Percentiles rank a stretch among this genome's conserved stretches.
phyloP scores from a whole-genome alignment of 2,888 invertebrate genomes.

The Beris morrisii region DNA sequence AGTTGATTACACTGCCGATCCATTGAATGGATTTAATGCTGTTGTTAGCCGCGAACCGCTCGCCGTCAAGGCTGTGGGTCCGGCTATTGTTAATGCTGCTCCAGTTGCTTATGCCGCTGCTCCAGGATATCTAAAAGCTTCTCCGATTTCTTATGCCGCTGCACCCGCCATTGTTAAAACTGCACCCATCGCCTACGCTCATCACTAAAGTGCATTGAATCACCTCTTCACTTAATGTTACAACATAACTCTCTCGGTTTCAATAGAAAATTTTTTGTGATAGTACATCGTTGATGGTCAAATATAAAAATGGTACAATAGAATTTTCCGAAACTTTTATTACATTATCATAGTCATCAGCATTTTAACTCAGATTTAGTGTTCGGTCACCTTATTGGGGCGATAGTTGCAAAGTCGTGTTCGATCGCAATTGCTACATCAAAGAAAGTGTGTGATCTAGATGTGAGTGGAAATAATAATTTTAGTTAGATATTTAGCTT shows the following conservation, averaged over 20 bases:
- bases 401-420: no score
- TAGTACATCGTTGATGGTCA: conserved; percentile 8
- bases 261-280: conserved; percentile 13
- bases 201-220: conserved; percentile 22
- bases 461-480: no score
- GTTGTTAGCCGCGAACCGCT: conserved; percentile 48
- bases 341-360: neutral
- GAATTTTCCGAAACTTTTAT: neutral
- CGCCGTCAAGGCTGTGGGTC: conserved; percentile 20
- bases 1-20: conserved; percentile 55
- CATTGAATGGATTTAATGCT: conserved; percentile 56
- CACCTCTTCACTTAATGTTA: conserved; percentile 10
- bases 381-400: no score
- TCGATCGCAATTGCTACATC: no score
- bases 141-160: conserved; percentile 39
- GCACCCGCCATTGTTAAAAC: conserved; percentile 11
- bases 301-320: conserved; percentile 31
- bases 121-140: conserved; percentile 22
- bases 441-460: no score
- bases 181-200: conserved; percentile 15
- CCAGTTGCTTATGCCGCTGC: conserved; percentile 14
- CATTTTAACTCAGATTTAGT: neutral
- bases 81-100: conserved; percentile 29
- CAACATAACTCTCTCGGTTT: conserved; percentile 12
- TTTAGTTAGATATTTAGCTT: no score